phyloP scores from a whole-genome alignment of 2,888 invertebrate species.

The Eupithecia pulchellata region DNA sequence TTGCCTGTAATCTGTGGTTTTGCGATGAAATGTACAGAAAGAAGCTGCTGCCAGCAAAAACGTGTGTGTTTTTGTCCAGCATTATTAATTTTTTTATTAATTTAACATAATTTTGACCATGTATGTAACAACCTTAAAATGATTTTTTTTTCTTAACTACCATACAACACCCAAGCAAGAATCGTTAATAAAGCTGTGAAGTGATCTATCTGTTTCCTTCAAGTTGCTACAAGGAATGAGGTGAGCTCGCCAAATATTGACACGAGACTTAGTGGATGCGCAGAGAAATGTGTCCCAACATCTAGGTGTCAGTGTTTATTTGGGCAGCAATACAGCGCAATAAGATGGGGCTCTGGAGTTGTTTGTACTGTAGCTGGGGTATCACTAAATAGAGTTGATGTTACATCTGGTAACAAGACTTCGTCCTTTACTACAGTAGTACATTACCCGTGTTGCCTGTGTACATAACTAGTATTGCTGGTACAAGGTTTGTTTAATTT shows the following conservation, averaged over 20 bases:
- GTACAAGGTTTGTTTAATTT: not conserved
- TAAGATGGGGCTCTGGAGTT: slow-evolving; percentile 48
- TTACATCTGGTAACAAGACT: slow-evolving; percentile 10
- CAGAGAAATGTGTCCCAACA: slow-evolving; percentile 78
- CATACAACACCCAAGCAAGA: not conserved
- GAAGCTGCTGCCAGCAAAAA: no score
- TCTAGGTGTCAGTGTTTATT: slow-evolving; percentile 75
- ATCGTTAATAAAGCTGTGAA: not conserved
- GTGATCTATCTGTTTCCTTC: slow-evolving; percentile 32
- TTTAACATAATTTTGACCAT: no score
- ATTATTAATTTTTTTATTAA: no score
- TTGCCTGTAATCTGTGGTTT: no score
- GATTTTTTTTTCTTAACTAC: no score
- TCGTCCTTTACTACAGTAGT: not conserved
- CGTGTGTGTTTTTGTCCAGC: no score
- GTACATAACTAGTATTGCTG: not conserved
- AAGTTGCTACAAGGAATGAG: slow-evolving; percentile 63
- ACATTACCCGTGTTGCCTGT: no score
- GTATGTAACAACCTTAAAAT: no score
- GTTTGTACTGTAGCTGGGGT: slow-evolving; percentile 22
- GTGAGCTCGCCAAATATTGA: slow-evolving; percentile 76
- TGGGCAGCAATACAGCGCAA: slow-evolving; percentile 73
- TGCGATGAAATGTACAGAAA: no score
- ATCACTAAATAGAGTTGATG: slow-evolving; percentile 9
- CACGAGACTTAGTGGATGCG: slow-evolving; percentile 73